phyloP scores from a whole-genome alignment of 1,140 invertebrate species.

The Eriocheir sinensis region DNA sequence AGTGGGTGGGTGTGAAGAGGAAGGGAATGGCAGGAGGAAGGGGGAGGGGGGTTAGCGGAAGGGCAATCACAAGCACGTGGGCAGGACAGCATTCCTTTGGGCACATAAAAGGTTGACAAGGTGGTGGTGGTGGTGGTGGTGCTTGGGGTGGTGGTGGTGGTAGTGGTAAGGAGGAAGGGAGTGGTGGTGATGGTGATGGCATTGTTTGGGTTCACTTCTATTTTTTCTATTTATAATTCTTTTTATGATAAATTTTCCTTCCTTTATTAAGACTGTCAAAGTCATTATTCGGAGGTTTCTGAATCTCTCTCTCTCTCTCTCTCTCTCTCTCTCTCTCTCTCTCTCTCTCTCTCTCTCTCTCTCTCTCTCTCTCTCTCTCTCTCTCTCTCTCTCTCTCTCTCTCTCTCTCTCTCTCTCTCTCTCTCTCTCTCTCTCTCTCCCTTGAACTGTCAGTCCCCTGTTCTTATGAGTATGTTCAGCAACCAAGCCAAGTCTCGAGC shows the following conservation, averaged over 20 bases:
- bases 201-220: not conserved
- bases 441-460: not conserved
- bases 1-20: not conserved
- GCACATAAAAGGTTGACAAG: conserved; percentile 23
- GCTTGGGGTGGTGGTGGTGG: not conserved
- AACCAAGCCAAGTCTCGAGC: not conserved
- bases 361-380: not conserved
- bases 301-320: conserved; percentile 5
- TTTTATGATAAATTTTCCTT: not conserved
- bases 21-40: not conserved
- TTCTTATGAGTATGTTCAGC: not conserved
- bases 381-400: not conserved
- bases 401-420: conserved; percentile 22
- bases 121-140: not conserved
- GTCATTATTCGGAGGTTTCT: too few species aligned
- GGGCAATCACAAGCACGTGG: not conserved
- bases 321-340: conserved; percentile 20
- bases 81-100: conserved; percentile 21
- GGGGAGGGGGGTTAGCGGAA: not conserved
- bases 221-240: not conserved
- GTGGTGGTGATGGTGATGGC: not conserved
- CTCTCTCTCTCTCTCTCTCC: not conserved
- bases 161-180: not conserved
- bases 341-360: conserved; percentile 22
- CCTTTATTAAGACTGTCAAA: too few species aligned